Evolutionary conservation across 1,140 invertebrate genomes (phyloP).

Genomic region (Acromyrmex echinatior): DNA sequence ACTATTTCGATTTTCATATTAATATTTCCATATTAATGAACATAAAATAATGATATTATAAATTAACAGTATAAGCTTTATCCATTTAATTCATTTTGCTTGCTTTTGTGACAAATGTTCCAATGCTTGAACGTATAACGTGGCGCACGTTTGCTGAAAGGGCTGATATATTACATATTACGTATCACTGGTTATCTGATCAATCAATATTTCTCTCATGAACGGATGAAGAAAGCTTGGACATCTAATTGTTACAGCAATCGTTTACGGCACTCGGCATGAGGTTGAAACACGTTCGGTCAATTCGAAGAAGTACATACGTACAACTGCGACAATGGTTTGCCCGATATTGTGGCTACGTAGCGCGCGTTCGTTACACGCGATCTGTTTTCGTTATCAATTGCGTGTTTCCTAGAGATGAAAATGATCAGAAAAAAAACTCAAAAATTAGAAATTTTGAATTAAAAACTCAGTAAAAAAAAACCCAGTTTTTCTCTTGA

Average conservation of each 20-base stretch:
- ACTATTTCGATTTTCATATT: conserved; percentile 3
- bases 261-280: background rate
- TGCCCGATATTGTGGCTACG: background rate
- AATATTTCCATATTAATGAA: conserved; percentile 7
- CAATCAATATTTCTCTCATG: conserved; percentile 29
- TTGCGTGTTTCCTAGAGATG: background rate
- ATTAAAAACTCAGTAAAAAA: no score
- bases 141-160: background rate
- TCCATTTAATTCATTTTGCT: background rate
- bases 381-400: background rate
- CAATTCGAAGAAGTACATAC: background rate
- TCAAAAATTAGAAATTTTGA: no score
- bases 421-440: no score
- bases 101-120: background rate
- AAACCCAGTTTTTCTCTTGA: no score
- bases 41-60: conserved; percentile 18
- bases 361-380: background rate
- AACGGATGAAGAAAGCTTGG: background rate
- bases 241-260: conserved; percentile 7
- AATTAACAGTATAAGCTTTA: conserved; percentile 11
- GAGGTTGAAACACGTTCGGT: background rate
- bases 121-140: background rate
- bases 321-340: background rate
- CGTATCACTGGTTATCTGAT: conserved; percentile 6
- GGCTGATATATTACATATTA: background rate